Conservation (phyloP, 1,140 invertebrate genomes). For the Archivesica marissinica region DNA sequence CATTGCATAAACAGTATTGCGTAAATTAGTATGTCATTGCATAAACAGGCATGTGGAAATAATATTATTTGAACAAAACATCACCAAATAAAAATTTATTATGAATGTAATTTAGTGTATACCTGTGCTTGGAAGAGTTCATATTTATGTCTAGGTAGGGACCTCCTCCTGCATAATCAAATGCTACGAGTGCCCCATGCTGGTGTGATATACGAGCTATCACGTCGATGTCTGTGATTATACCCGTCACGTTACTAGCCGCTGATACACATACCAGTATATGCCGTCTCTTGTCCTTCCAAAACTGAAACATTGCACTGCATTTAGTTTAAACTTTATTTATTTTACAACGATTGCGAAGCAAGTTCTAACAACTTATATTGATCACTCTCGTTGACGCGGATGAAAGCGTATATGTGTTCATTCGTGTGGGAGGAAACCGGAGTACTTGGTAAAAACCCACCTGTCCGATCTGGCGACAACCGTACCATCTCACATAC, state of each 20-base stretch:
- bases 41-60: too few relatives aligned
- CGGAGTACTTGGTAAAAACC: neutral
- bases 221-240: constrained; percentile 91
- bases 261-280: constrained; percentile 94
- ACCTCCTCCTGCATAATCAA: constrained; percentile 93
- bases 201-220: constrained; percentile 92
- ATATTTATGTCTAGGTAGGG: constrained; percentile 49
- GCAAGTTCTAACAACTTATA: neutral
- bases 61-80: too few relatives aligned
- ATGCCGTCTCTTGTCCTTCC: constrained; percentile 77
- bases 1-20: neutral
- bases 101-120: neutral
- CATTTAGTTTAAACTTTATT: neutral
- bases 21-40: too few relatives aligned
- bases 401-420: neutral
- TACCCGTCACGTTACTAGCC: constrained; percentile 93
- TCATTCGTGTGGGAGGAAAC: neutral
- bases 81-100: too few relatives aligned
- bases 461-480: neutral
- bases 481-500: neutral
- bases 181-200: constrained; percentile 91
- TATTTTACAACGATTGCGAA: neutral
- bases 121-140: constrained; percentile 50
- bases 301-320: constrained; percentile 53
- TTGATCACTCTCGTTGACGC: neutral